Evolutionary conservation across 2,113 vertebrate genomes (phyloP).

Genomic region (Sorex araneus): DNA sequence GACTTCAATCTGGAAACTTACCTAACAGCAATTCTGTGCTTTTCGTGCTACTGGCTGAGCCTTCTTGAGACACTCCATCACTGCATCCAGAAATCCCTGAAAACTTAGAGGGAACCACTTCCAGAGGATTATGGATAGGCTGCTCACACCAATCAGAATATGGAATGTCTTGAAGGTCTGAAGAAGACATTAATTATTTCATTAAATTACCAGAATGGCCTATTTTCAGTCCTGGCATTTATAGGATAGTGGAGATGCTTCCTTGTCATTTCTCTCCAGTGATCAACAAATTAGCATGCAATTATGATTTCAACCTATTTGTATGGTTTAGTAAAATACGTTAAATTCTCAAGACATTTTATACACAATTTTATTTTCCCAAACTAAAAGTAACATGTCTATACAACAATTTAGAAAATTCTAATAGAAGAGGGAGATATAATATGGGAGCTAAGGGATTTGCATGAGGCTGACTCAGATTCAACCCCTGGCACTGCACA

Average conservation of each 20-base stretch:
- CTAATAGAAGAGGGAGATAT: background rate
- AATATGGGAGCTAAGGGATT: no score
- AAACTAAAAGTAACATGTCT: no score
- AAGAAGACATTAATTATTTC: constrained; percentile 79
- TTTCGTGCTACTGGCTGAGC: constrained; percentile 95
- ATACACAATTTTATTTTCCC: background rate
- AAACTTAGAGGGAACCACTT: constrained; percentile 96
- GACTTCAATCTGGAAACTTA: constrained; percentile 82
- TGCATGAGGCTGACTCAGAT: no score
- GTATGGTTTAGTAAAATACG: background rate
- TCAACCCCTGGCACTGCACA: no score
- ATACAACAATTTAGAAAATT: background rate
- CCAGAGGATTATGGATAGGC: constrained; percentile 94
- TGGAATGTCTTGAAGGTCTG: constrained; percentile 96
- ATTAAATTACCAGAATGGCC: background rate
- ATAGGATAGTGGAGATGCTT: background rate
- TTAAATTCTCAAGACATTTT: constrained; percentile 15
- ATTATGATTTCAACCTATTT: no score
- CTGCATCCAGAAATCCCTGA: constrained; percentile 98
- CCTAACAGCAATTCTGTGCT: constrained; percentile 95
- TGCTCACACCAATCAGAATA: constrained; percentile 97
- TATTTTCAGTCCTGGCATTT: background rate
- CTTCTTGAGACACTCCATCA: constrained; percentile 94
- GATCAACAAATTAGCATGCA: background rate
- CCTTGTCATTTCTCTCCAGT: background rate